Base-by-base conservation (phyloP, 2,113 vertebrate species). In the Pituophis catenifer region DNA sequence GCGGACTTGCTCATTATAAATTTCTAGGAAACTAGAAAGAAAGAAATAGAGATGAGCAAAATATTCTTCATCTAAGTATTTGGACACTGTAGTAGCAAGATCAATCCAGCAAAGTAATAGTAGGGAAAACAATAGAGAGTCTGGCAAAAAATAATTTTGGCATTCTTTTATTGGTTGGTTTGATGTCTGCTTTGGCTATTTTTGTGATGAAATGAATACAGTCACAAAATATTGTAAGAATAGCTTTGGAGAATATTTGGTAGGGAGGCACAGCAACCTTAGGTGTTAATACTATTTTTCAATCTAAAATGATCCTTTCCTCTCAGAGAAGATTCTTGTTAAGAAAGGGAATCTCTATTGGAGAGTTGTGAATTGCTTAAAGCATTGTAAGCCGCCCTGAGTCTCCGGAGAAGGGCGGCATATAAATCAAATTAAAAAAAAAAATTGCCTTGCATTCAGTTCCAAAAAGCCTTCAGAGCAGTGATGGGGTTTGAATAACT, bases 1-100 rank as follows among this genome's bases (percentile, higher is more conserved):
- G 87, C 99, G 97, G 2, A 99, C 99, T 0, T 98, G 98, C 94
- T 99, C 99, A 0, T 99, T 99, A 94, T 99, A 99, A 96, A 99
- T 99, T 98, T 99, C 99, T 94, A 99, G 97, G 95, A 99, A 99
- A 96, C 99, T 99, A 95, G 55, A 95, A 70, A 90, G 93, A 94
- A 94, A 13, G 93, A 94, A 94, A 13, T n/a, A n/a, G 48, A n/a
- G 33, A 54, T 90, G 54, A 87, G 24, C 58, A 9, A 57, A 90
- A 33, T 17, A 65, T 90, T 90, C 57, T 59, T 9, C 13, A 33
- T 81, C 17, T 44, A 44, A 21, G 15, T 38, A 38, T 38, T 81
- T 19, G 70, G 70, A 81, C 33, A 55, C 8, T 81, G 62, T 57
- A 26, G 13, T 33, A 55, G 11, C n/a, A 92, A 92, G 9, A 13